phyloP scores from a whole-genome alignment of 2,797 vertebrate species.

The Arremon brunneinucha region DNA sequence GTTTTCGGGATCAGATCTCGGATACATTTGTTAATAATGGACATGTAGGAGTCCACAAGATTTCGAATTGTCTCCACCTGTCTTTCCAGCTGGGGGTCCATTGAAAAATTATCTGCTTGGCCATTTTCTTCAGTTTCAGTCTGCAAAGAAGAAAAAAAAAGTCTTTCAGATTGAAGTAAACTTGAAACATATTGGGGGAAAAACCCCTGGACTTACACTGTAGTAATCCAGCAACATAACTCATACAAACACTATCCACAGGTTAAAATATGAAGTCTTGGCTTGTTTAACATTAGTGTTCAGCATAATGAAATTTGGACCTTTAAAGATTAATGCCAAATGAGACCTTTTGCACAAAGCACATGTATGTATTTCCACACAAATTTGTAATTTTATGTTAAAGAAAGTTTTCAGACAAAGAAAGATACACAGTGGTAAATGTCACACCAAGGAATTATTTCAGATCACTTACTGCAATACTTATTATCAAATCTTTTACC shows the following conservation, averaged over 20 bases:
- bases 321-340: neutral
- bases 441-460: neutral
- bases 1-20: slow-evolving; percentile 81
- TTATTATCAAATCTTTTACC: neutral
- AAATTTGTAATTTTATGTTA: neutral
- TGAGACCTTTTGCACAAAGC: neutral
- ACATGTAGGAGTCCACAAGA: slow-evolving; percentile 94
- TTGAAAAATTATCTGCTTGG: slow-evolving; percentile 84
- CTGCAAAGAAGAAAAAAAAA: slow-evolving; percentile 57
- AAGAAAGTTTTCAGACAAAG: neutral
- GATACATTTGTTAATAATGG: slow-evolving; percentile 89
- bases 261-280: neutral
- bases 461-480: neutral
- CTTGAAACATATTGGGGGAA: neutral
- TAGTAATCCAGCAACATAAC: neutral
- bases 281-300: neutral
- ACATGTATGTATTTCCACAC: neutral
- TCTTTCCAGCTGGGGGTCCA: slow-evolving; percentile 89
- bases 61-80: slow-evolving; percentile 93
- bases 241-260: neutral
- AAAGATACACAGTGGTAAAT: accelerated
- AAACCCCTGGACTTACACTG: neutral
- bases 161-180: neutral
- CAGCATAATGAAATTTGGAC: neutral
- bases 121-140: slow-evolving; percentile 79